These are phyloP conservation scores for Sinocyclocheilus maitianheensis DNA, from an alignment of 2,113 vertebrate genomes.

Conservation along the genomic window DNA sequence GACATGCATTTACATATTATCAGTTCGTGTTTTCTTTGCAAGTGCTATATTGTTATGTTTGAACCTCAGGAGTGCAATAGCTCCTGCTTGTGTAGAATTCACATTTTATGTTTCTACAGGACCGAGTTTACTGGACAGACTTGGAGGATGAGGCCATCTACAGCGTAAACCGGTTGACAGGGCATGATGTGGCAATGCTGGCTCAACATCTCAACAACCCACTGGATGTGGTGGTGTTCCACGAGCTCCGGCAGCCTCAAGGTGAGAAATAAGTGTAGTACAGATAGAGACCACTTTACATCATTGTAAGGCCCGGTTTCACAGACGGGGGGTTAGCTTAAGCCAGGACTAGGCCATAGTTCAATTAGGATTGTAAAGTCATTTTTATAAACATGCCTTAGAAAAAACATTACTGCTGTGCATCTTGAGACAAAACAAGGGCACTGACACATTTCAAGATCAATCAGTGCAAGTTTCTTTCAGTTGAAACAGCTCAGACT, in stretches of 20 bases:
- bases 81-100: neutral
- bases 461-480: too few relatives aligned
- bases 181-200: slow-evolving; percentile 82
- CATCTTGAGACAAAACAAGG: too few relatives aligned
- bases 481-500: too few relatives aligned
- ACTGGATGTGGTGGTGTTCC: slow-evolving; percentile 93
- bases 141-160: slow-evolving; percentile 94
- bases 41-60: neutral
- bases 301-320: neutral
- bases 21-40: neutral
- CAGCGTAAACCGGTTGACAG: slow-evolving; percentile 90
- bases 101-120: slow-evolving; percentile 71
- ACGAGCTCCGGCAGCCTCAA: slow-evolving; percentile 91
- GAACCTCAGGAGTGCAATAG: neutral
- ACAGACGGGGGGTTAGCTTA: too few relatives aligned
- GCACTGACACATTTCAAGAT: too few relatives aligned
- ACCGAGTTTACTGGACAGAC: slow-evolving; percentile 96
- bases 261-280: slow-evolving; percentile 71
- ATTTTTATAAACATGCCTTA: too few relatives aligned
- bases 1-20: neutral
- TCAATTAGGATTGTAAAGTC: too few relatives aligned
- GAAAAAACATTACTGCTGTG: too few relatives aligned
- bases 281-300: neutral
- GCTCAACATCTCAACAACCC: slow-evolving; percentile 95
- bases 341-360: too few relatives aligned